Conservation (phyloP, 1,140 invertebrate genomes). For the Linepithema humile region DNA sequence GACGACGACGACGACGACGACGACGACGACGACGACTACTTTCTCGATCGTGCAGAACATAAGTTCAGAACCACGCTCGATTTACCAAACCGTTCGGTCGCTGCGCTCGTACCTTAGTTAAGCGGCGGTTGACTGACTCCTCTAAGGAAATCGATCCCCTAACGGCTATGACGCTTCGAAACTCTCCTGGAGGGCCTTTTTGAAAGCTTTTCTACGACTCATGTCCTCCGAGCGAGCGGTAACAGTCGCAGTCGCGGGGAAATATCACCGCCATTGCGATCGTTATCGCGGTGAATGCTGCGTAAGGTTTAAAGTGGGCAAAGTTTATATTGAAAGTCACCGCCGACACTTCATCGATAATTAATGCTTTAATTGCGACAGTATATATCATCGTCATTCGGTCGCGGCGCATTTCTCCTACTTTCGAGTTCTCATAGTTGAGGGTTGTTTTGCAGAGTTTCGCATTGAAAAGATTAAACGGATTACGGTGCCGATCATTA, state of each 20-base stretch:
- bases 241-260: constrained; percentile 34
- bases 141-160: constrained; percentile 55
- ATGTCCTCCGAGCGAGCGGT: constrained; percentile 26
- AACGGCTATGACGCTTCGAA: constrained; percentile 5
- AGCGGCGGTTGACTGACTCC: constrained; percentile 53
- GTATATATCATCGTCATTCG: background rate
- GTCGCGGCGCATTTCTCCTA: no score
- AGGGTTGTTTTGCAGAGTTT: constrained; percentile 26
- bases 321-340: constrained; percentile 20
- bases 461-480: constrained; percentile 14
- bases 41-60: constrained; percentile 68
- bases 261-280: constrained; percentile 51
- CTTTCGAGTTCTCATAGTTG: constrained; percentile 30
- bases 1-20: constrained; percentile 33
- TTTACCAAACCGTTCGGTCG: constrained; percentile 67
- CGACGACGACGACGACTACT: constrained; percentile 57
- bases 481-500: constrained; percentile 41
- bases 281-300: background rate
- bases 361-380: constrained; percentile 29
- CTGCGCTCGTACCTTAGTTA: constrained; percentile 49
- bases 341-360: constrained; percentile 34
- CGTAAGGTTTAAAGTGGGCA: background rate
- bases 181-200: constrained; percentile 3
- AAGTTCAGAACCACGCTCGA: constrained; percentile 68
- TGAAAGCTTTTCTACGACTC: constrained; percentile 65